phyloP scores from a whole-genome alignment of 1,140 invertebrate species.

The Harlomillsia oculata region DNA sequence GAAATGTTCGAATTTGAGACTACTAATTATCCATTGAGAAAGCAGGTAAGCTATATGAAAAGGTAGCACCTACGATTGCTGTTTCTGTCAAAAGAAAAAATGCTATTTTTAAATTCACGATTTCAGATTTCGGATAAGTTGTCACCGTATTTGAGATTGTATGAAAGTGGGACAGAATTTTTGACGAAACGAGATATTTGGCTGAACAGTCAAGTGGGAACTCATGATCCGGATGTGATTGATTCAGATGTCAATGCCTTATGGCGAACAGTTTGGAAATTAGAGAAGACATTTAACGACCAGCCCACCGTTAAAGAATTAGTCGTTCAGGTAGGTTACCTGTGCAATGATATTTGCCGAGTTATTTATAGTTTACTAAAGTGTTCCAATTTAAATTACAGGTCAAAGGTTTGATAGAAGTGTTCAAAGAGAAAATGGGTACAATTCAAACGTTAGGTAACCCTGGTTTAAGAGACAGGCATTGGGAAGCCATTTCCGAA shows the following conservation, averaged over 20 bases:
- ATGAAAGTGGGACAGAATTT: conserved; percentile 78
- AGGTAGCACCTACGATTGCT: background rate
- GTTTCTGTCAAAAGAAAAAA: conserved; percentile 33
- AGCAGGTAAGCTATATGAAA: conserved; percentile 42
- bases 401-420: conserved; percentile 66
- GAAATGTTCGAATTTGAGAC: conserved; percentile 77
- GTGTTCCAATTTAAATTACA: conserved; percentile 34
- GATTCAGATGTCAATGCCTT: conserved; percentile 69
- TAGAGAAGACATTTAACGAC: conserved; percentile 75
- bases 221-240: conserved; percentile 77
- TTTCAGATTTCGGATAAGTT: conserved; percentile 51
- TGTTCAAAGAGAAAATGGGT: conserved; percentile 81
- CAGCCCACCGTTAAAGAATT: conserved; percentile 50
- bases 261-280: conserved; percentile 71
- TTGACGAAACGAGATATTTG: conserved; percentile 68
- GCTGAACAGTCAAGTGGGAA: conserved; percentile 72
- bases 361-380: background rate
- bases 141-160: conserved; percentile 76
- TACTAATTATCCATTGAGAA: conserved; percentile 77
- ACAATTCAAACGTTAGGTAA: conserved; percentile 86
- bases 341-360: background rate
- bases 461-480: conserved; percentile 80
- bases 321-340: conserved; percentile 40
- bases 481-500: conserved; percentile 94
- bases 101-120: background rate